These are phyloP conservation scores for Apostichopus californicus DNA, from an alignment of 35 echinoderm and acorn worm species.

Conservation along the genomic window DNA sequence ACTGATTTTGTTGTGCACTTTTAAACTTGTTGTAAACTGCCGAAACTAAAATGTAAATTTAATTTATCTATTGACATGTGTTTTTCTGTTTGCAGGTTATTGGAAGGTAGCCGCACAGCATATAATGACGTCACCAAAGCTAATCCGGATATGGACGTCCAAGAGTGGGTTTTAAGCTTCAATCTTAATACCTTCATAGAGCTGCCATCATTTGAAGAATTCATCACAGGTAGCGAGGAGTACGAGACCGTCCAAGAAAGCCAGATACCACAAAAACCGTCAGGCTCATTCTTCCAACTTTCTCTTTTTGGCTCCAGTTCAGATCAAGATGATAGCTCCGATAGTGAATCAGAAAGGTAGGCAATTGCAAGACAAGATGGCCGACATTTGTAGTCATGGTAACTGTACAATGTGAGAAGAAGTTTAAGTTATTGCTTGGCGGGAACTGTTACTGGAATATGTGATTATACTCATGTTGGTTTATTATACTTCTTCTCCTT, in stretches of 20 bases:
- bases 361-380: too few relatives aligned
- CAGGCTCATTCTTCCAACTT: slow-evolving; percentile 8
- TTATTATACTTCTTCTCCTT: too few relatives aligned
- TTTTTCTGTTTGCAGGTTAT: neutral
- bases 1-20: too few relatives aligned
- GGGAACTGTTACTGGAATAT: too few relatives aligned
- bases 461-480: too few relatives aligned
- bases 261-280: neutral
- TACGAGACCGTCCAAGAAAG: neutral
- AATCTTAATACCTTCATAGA: neutral
- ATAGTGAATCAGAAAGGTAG: slow-evolving; percentile 1
- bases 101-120: neutral
- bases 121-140: neutral
- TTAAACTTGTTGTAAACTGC: too few relatives aligned
- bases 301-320: slow-evolving; percentile 29
- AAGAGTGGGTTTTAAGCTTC: neutral
- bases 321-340: neutral
- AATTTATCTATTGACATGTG: too few relatives aligned
- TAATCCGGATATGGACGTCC: neutral
- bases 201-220: slow-evolving; percentile 16
- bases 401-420: too few relatives aligned
- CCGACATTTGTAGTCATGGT: too few relatives aligned
- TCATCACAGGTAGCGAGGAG: neutral
- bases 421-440: too few relatives aligned
- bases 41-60: too few relatives aligned